phyloP scores from a whole-genome alignment of 1,140 invertebrate species.

The Drosophila insularis region DNA sequence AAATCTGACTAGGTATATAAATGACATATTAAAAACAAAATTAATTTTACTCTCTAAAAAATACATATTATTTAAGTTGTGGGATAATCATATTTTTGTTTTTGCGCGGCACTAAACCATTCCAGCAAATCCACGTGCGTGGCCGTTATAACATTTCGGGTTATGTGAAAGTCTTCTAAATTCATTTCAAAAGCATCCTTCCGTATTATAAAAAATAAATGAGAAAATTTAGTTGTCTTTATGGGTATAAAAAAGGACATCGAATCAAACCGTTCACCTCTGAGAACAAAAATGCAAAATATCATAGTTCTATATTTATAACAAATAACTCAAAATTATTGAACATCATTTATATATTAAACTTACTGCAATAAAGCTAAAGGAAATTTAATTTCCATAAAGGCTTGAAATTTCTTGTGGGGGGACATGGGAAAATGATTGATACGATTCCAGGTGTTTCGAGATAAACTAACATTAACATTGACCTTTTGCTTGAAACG shows the following conservation, averaged over 20 bases:
- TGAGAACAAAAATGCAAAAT: constrained; percentile 4
- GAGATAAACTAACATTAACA: constrained; percentile 39
- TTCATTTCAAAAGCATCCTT: constrained; percentile 63
- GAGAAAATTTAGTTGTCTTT: constrained; percentile 35
- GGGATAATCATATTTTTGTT: background rate
- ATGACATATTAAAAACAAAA: too few species aligned
- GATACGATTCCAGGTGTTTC: constrained; percentile 60
- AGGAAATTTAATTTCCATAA: constrained; percentile 59
- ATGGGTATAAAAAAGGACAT: constrained; percentile 46
- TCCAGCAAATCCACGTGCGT: constrained; percentile 18
- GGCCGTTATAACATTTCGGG: constrained; percentile 41
- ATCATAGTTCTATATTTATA: background rate
- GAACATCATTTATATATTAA: too few species aligned
- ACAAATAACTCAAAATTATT: too few species aligned
- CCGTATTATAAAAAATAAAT: constrained; percentile 47
- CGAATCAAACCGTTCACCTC: constrained; percentile 15
- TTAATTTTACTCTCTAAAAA: too few species aligned
- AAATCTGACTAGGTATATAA: too few species aligned
- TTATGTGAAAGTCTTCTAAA: constrained; percentile 61
- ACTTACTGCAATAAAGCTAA: constrained; percentile 47
- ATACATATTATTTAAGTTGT: too few species aligned
- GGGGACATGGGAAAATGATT: constrained; percentile 63
- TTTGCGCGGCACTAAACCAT: background rate
- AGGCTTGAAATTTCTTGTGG: constrained; percentile 48
- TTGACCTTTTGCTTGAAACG: constrained; percentile 61